Base-by-base conservation (phyloP, 2,797 vertebrate genomes). In the Trematomus bernacchii region DNA sequence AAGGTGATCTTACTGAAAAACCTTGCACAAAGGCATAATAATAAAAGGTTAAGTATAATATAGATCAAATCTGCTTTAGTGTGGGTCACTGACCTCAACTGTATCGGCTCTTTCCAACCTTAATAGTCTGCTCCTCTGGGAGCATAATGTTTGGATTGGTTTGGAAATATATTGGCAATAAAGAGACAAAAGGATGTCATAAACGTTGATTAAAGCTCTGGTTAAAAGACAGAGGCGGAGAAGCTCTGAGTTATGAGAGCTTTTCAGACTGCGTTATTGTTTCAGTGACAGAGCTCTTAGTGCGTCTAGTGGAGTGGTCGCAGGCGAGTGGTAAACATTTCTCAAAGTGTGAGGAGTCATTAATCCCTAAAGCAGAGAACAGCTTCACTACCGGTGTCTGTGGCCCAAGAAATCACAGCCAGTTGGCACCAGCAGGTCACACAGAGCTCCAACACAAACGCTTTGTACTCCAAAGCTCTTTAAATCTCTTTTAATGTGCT, bases 181-280 rank as follows among this genome's bases (percentile, higher is more conserved):
- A 95, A 95, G 92, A 94, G 93, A 95, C 93, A 95, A 95, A 95
- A 92, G 94, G 91, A 93, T 94, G 94, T 95, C 94, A 95, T 96
- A 96, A 95, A 96, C 88, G 92, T 94, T 95, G 94, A 95, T 95
- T 95, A 95, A 96, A 95, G 93, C 91, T 90, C 88, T 85, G 92
- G 91, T 95, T 95, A 95, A 95, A 93, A 94, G 93, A 95, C 91
- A 92, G 77, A 91, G 93, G 91, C 92, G 87, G 89, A 93, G 90
- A 89, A 85, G 83, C 87, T 78, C 90, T 95, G 95, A 96, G 91
- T 96, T 96, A 96, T 94, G 91, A 86, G 58, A 51, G 90, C 85
- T 89, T 93, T 91, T 92, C 92, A 93, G 92, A 89, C 91, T 90
- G 90, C 85, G 80, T 94, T 95, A 95, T 95, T 95, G 93, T 96